These are phyloP conservation scores for Ciconia maguari DNA, from an alignment of 2,113 vertebrate genomes.

Conservation along the genomic window DNA sequence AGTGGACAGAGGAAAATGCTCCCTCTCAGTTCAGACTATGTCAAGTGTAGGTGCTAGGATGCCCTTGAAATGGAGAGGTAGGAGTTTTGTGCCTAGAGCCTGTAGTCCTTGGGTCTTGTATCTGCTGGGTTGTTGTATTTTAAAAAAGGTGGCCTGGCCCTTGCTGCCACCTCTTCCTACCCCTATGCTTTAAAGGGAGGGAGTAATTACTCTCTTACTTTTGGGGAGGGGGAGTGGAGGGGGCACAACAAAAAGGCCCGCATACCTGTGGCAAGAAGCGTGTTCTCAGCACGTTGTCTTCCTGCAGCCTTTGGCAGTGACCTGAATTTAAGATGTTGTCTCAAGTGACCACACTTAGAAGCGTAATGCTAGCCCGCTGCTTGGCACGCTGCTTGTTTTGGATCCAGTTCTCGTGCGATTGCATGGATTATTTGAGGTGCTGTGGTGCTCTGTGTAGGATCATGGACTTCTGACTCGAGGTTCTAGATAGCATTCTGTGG, in stretches of 20 bases:
- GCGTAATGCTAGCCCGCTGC: not conserved
- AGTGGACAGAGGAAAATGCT: not conserved
- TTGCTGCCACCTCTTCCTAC: not conserved
- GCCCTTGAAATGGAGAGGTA: not conserved
- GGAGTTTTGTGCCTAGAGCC: not conserved
- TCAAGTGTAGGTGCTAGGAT: not conserved
- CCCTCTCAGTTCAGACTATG: not conserved
- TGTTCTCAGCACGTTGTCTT: fast-evolving
- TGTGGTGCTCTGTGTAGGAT: not conserved
- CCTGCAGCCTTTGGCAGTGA: not conserved
- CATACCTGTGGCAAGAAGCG: fast-evolving
- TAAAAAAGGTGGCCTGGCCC: not conserved
- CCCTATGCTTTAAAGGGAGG: not conserved
- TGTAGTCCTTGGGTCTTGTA: not conserved
- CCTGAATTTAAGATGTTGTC: not conserved
- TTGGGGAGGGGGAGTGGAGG: no score
- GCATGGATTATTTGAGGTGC: not conserved
- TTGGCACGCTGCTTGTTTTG: not conserved
- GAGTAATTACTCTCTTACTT: not conserved
- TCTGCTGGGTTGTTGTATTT: not conserved
- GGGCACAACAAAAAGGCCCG: not conserved
- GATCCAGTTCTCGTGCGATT: not conserved
- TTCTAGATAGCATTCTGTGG: not conserved
- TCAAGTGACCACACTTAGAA: fast-evolving
- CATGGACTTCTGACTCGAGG: fast-evolving